Percentiles rank a stretch among this genome's conserved stretches.
These are phyloP conservation scores for Spea bombifrons DNA, from an alignment of 2,113 vertebrate genomes.

Conservation along the genomic window DNA sequence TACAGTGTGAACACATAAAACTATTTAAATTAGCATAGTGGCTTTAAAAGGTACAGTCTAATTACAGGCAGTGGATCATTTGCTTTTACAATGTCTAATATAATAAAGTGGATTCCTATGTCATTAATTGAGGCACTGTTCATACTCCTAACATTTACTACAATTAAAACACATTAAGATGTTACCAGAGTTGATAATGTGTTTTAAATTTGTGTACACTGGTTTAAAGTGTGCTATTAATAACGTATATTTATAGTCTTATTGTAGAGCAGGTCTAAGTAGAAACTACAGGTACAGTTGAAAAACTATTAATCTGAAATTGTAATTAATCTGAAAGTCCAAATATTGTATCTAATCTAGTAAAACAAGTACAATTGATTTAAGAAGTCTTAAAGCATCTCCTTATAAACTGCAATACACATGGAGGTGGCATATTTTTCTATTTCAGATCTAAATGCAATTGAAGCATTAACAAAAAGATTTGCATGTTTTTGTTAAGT, in stretches of 20 bases:
- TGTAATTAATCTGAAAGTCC: no score
- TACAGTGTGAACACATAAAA: slow-evolving; percentile 6
- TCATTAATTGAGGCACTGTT: slow-evolving; percentile 10
- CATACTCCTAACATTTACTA: slow-evolving; percentile 2
- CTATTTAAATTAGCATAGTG: slow-evolving; percentile 2
- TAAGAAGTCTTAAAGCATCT: no score
- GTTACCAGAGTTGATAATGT: slow-evolving; percentile 4
- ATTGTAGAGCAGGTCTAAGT: no score
- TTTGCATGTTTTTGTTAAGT: no score
- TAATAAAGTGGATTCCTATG: slow-evolving; percentile 17
- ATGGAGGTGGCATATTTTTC: no score
- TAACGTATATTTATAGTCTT: not conserved
- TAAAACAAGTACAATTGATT: no score
- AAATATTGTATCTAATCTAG: no score
- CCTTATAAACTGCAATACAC: no score
- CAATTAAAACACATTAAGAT: slow-evolving; percentile 27
- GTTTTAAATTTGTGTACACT: not conserved
- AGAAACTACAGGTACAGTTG: no score
- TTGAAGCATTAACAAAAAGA: no score
- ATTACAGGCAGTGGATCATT: slow-evolving; percentile 30
- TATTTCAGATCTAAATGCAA: no score
- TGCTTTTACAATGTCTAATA: slow-evolving; percentile 17
- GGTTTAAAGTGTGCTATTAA: not conserved
- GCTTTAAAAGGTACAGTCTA: slow-evolving; percentile 25
- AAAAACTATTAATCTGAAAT: no score